Conservation (phyloP, 2,113 vertebrate genomes). For the Chauna torquata region DNA sequence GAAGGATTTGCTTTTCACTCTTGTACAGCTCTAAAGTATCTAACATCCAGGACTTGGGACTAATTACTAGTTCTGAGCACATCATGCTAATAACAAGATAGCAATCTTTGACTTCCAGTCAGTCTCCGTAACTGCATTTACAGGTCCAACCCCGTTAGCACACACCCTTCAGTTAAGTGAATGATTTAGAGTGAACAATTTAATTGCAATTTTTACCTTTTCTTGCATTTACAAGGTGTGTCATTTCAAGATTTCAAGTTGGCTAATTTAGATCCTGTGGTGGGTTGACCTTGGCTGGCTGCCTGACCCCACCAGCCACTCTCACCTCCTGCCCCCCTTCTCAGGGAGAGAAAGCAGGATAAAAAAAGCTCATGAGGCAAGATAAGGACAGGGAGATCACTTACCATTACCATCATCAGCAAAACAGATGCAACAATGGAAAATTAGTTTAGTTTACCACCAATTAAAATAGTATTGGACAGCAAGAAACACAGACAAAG, state of each 20-base stretch:
- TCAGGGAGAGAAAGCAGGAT: rapidly evolving
- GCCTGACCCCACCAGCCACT: rapidly evolving
- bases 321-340: background rate
- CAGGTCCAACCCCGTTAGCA: background rate
- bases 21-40: background rate
- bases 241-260: rapidly evolving
- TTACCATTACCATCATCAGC: background rate
- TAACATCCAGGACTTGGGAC: background rate
- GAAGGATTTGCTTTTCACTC: background rate
- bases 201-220: background rate
- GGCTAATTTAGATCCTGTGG: background rate
- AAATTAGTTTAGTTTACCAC: background rate
- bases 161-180: background rate
- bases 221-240: background rate
- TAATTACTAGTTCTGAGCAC: background rate
- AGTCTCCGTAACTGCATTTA: background rate
- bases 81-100: background rate
- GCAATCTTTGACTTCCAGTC: background rate
- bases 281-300: background rate
- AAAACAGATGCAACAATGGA: background rate
- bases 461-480: background rate
- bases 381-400: rapidly evolving
- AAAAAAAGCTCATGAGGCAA: rapidly evolving
- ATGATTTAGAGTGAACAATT: background rate
- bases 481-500: background rate